Base-by-base conservation (phyloP, 2,888 invertebrate genomes). In the Cenopis cana region DNA sequence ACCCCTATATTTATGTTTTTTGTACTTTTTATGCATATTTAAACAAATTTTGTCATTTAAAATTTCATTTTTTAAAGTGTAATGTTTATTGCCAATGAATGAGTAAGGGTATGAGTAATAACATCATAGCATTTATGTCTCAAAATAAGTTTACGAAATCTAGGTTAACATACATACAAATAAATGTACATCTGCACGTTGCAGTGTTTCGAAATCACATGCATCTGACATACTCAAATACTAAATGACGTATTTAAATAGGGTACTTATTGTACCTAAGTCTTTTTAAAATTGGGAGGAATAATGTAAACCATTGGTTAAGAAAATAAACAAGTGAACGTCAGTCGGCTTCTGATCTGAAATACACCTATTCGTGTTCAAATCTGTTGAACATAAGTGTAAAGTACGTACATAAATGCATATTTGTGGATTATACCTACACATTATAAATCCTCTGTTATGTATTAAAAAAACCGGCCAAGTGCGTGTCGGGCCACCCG, bases 191-290 rank as follows among this genome's bases (percentile, higher is more conserved):
- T 33, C 55, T 17, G 4, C 10, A 10, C 56, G 17, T 55, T 56
- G 55, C 55, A 56, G 14, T 14, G 55, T 33, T 56, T 56, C 55
- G 55, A 56, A 56, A 56, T 56, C 55, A 56, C 33, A 56, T 56
- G 55, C 55, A 56, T 56, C 55, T 33, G 33, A 33, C 29, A n/a
- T 14, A 29, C 33, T 56, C 29, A n/a, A 9, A n/a, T 24, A n/a
- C 33, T 4, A 56, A 56, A 33, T 8, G 4, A 10, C 33, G n/a
- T 56, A 56, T 29, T 10, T 33, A 29, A n/a, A n/a, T n/a, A 17
- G 33, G 4, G 8, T 56, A 17, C n/a, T 4, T 29, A n/a, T n/a
- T 56, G 33, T n/a, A n/a, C 2, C 9, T 56, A 56, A 2, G 33
- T n/a, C 55, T 11, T 33, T 33, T 29, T 56, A 9, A 33, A 56